A percentile compares a stretch with the other conserved stretches of the same genome.
These are phyloP conservation scores for Aphaenogaster floridana DNA, from an alignment of 1,140 invertebrate genomes.

Conservation along the genomic window DNA sequence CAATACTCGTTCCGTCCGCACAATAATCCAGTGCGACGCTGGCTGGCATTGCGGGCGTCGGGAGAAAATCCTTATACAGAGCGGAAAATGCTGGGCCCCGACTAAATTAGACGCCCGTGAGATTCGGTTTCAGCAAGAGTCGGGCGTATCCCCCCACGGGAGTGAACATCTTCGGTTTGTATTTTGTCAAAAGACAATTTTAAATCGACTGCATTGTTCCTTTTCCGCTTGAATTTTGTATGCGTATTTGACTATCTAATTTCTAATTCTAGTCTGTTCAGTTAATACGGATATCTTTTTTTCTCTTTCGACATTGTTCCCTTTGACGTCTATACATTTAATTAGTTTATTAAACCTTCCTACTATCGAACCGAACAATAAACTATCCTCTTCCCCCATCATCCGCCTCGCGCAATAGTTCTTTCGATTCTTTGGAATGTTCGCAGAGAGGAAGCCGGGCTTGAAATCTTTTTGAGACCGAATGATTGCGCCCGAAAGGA, in stretches of 20 bases:
- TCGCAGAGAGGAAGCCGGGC: slow-evolving; percentile 20
- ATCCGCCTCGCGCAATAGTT: slow-evolving; percentile 22
- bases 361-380: slow-evolving; percentile 34
- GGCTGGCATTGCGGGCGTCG: slow-evolving; percentile 56
- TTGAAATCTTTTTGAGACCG: slow-evolving; percentile 70
- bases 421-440: slow-evolving; percentile 51
- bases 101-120: slow-evolving; percentile 70
- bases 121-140: slow-evolving; percentile 28
- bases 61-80: slow-evolving; percentile 69
- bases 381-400: slow-evolving; percentile 1
- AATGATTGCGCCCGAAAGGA: slow-evolving; percentile 68
- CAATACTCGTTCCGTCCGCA: slow-evolving; percentile 76
- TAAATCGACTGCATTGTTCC: background rate
- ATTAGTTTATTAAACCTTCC: slow-evolving; percentile 52
- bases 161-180: background rate
- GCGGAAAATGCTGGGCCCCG: slow-evolving; percentile 60
- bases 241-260: background rate
- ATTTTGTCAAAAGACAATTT: background rate
- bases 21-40: slow-evolving; percentile 71
- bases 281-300: background rate
- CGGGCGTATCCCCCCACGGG: background rate
- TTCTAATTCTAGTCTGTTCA: background rate
- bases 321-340: slow-evolving; percentile 11
- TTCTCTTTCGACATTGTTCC: background rate
- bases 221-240: background rate